Conservation (phyloP, 2,113 vertebrate genomes). For the Ictalurus punctatus region DNA sequence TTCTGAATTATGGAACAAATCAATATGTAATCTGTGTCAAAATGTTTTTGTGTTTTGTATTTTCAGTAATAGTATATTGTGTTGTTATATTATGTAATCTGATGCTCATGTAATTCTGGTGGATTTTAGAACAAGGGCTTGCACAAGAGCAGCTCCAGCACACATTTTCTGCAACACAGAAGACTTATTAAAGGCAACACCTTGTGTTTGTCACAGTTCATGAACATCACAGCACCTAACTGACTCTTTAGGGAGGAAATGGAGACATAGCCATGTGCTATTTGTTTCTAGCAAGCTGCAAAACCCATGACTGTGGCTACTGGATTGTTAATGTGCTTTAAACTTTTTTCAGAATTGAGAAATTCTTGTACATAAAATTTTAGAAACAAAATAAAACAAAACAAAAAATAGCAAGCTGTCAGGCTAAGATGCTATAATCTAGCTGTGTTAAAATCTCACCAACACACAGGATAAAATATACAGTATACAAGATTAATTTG, state of each 20-base stretch:
- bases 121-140: background rate
- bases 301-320: background rate
- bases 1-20: background rate
- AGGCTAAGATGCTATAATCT: background rate
- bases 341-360: background rate
- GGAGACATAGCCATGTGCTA: background rate
- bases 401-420: background rate
- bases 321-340: background rate
- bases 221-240: background rate
- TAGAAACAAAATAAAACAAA: too few species aligned
- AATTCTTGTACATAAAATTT: background rate
- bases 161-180: background rate
- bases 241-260: background rate
- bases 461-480: background rate
- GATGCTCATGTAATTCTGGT: background rate
- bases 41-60: background rate
- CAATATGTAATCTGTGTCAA: background rate
- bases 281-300: background rate
- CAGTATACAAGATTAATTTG: background rate
- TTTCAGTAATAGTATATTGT: background rate
- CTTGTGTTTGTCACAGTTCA: background rate
- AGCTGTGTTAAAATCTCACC: background rate
- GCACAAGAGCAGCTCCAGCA: background rate
- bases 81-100: background rate
- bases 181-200: background rate